Base-by-base conservation (phyloP, 2,113 vertebrate species). In the Sialia sialis region DNA sequence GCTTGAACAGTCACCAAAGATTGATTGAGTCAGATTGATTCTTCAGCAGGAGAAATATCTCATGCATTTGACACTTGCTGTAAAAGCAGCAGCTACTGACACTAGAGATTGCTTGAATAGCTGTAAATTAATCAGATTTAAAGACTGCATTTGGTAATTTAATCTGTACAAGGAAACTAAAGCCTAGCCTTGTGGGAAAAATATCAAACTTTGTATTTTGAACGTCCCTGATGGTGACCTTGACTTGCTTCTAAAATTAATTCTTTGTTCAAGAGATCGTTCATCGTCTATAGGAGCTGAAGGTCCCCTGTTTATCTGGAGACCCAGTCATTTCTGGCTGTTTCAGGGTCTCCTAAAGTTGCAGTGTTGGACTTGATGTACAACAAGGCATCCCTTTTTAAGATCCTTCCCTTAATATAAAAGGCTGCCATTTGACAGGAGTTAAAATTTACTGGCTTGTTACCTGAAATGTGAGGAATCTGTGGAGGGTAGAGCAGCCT, bases 101-200 rank as follows among this genome's bases (percentile, higher is more conserved):
- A 81, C 60, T 32, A 75, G 78, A 73, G 94, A 81, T 63, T 94
- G 72, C 90, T 80, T 83, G 75, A 92, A 89, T 52, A 90, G 92
- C 94, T 95, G 90, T 95, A 95, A 97, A 96, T 96, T 94, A 84
- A 95, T 84, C 94, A 88, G 70, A 95, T 89, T 90, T 95, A 94
- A 96, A 95, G 94, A 84, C 55, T 78, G 68, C 52, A 70, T 81
- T 95, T 15, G 18, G 85, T 93, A 86, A 95, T 91, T 91, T 88
- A 96, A 95, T 95, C 87, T 91, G 22, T 93, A 44, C 36, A 60
- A 81, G 38, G 43, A 48, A 95, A 55, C 34, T 56, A 76, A 58
- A 43, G 36, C 89, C 74, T 80, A 75, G 44, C 64, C 84, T 72
- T 87, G 27, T 52, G 56, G 56, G 79, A 94, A 90, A 90, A 84